Conservation (phyloP, 2,888 invertebrate genomes). For the Prosopocoilus inquinatus region DNA sequence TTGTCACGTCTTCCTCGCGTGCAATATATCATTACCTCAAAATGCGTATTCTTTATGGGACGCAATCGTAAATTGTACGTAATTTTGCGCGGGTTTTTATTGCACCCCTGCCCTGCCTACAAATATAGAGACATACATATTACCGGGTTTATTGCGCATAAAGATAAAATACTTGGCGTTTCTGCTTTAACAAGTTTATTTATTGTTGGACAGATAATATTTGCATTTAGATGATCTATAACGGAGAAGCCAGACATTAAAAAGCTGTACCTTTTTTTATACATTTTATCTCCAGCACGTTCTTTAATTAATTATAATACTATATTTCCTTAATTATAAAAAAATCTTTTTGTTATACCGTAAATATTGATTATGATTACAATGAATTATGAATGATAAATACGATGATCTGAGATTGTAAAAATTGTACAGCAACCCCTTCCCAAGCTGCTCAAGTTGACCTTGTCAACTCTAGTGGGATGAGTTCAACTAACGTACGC, state of each 20-base stretch:
- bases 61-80: background rate
- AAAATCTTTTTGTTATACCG: no score
- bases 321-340: no score
- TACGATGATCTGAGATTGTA: no score
- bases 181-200: slow-evolving; percentile 3
- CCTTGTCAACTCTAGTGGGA: no score
- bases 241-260: background rate
- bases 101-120: background rate
- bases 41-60: slow-evolving; percentile 1
- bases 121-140: slow-evolving; percentile 1
- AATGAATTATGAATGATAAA: no score
- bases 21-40: slow-evolving; percentile 1
- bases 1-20: background rate
- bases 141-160: slow-evolving; percentile 5
- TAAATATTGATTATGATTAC: no score
- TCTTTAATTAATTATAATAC: no score
- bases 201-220: background rate
- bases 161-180: slow-evolving; percentile 1
- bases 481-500: no score
- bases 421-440: no score
- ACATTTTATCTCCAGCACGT: no score
- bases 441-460: no score
- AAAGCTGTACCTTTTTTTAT: background rate
- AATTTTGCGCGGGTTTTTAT: background rate
- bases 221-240: background rate